Percentiles rank a stretch among this genome's conserved stretches.
Conservation (phyloP, 2,113 vertebrate genomes). For the Xenopus laevis region DNA sequence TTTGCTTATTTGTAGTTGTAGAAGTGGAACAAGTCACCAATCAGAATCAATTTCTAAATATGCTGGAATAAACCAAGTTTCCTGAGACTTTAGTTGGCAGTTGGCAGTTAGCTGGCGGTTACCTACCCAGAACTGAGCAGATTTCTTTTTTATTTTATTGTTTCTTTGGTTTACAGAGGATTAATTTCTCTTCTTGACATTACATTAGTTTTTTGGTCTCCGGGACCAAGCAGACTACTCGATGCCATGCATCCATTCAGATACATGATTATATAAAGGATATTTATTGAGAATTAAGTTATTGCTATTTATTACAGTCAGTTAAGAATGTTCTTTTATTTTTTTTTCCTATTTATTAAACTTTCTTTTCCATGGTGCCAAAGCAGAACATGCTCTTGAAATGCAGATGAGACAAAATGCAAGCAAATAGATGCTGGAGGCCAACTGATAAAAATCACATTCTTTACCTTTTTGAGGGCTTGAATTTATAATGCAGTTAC, state of each 20-base stretch:
- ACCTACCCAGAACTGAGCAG: no score
- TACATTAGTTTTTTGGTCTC: conserved; percentile 67
- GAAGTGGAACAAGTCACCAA: no score
- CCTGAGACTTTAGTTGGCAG: no score
- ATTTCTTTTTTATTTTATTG: no score
- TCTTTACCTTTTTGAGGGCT: conserved; percentile 67
- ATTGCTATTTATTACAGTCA: conserved; percentile 99
- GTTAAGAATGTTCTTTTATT: conserved; percentile 70
- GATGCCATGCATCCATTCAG: conserved; percentile 82
- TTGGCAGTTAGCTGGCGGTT: no score
- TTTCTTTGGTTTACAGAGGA: conserved; percentile 71
- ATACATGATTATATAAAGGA: conserved; percentile 81
- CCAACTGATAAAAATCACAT: conserved; percentile 71
- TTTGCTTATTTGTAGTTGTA: no score
- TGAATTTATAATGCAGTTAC: no score
- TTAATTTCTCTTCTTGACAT: conserved; percentile 58
- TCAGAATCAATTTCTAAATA: no score
- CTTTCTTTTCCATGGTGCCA: conserved; percentile 86
- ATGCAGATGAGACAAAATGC: conserved; percentile 57
- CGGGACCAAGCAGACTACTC: conserved; percentile 71
- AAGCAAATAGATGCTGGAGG: conserved; percentile 55
- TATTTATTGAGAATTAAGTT: conserved; percentile 99
- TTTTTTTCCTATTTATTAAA: conserved; percentile 84
- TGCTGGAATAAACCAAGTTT: no score
- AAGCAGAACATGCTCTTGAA: conserved; percentile 69